phyloP scores from a whole-genome alignment of 1,140 invertebrate genomes.

The Drosophila pseudoananassae region DNA sequence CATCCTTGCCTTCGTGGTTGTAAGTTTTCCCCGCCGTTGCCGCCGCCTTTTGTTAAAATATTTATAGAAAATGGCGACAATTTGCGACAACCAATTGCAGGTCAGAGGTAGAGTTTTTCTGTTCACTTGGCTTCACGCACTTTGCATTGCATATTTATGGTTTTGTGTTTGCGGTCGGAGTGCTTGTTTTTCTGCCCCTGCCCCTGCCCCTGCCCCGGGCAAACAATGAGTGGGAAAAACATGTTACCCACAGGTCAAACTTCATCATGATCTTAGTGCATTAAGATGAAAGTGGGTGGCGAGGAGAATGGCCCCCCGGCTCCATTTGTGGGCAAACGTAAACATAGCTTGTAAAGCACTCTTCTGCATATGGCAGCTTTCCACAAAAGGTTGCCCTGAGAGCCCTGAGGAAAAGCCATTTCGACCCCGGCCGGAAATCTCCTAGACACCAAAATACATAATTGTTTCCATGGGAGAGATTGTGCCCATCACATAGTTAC shows the following conservation, averaged over 20 bases:
- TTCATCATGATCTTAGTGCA: constrained; percentile 33
- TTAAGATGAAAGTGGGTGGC: constrained; percentile 21
- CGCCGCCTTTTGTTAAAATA: constrained; percentile 55
- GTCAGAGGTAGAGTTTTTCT: constrained; percentile 20
- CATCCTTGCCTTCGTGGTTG: not conserved
- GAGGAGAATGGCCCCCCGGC: constrained; percentile 12
- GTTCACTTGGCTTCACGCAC: constrained; percentile 23
- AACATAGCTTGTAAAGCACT: constrained; percentile 37
- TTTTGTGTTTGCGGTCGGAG: constrained; percentile 36
- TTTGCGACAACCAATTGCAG: constrained; percentile 64
- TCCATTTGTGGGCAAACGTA: constrained; percentile 49
- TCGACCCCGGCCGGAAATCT: constrained; percentile 21
- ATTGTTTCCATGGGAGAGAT: constrained; percentile 68
- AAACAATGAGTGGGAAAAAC: constrained; percentile 21
- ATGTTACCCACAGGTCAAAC: constrained; percentile 26
- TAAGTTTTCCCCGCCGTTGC: constrained; percentile 28
- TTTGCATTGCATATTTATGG: constrained; percentile 68
- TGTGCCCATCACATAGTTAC: constrained; percentile 28
- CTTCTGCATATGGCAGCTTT: constrained; percentile 51
- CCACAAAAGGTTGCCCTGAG: constrained; percentile 33
- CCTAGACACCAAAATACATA: constrained; percentile 53
- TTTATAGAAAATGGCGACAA: constrained; percentile 69
- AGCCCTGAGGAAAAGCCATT: constrained; percentile 52
- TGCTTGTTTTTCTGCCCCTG: not conserved
- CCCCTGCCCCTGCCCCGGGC: not conserved